A percentile compares a stretch with the other conserved stretches of the same genome.
Conservation (phyloP, 2,113 vertebrate species). For the Gnathonemus longibarbis region DNA sequence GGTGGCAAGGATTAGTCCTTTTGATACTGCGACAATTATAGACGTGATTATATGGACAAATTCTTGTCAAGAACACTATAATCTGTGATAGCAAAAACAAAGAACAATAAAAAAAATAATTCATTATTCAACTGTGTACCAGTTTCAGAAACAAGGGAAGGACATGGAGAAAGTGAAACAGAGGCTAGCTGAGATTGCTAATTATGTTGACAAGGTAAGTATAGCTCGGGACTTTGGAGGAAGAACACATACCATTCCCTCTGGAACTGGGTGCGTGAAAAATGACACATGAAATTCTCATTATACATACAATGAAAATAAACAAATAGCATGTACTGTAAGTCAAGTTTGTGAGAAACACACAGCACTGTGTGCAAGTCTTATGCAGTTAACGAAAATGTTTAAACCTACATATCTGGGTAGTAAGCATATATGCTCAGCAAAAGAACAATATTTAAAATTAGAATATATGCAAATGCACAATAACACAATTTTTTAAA, state of each 20-base stretch:
- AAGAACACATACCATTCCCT: not conserved
- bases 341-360: not conserved
- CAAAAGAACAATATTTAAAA: not conserved
- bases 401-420: too few relatives aligned
- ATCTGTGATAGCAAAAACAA: not conserved
- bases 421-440: not conserved
- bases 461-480: not conserved
- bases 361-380: not conserved
- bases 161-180: conserved; percentile 93
- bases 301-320: not conserved
- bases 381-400: not conserved
- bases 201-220: conserved; percentile 95
- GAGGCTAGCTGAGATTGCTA: conserved; percentile 91
- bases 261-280: not conserved
- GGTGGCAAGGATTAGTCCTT: not conserved
- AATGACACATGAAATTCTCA: not conserved
- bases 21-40: not conserved
- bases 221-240: not conserved
- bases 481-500: not conserved
- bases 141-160: conserved; percentile 97
- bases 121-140: not conserved
- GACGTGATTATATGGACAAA: not conserved
- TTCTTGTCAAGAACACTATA: not conserved
- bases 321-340: not conserved
- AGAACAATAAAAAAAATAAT: not conserved